Evolutionary conservation across 2,888 invertebrate species (phyloP), one percentile per base, ranked within the genome.

Genomic region (Eupsilia transversa): DNA sequence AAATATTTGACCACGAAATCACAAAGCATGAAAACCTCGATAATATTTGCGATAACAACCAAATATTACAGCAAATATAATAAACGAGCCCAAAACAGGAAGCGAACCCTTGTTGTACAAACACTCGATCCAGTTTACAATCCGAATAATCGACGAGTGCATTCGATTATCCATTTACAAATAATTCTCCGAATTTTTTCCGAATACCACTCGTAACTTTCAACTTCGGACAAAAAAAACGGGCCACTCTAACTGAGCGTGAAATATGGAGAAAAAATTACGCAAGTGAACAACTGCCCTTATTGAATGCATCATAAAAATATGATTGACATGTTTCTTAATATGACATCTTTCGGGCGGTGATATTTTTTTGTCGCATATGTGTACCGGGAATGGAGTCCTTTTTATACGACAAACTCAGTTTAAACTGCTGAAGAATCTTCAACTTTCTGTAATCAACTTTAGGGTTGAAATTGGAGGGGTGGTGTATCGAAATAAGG

Each of bases 271-370:
- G 89, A 93, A 94, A 94, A 94, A 90, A 92, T 92, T 94, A 91
- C 95, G 94, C 95, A 95, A 96, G 94, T 94, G 95, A 95, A 95
- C 95, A 95, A 94, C 93, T 86, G 91, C 64, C 89, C 91, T 83
- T 92, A 93, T 94, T 94, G 91, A 95, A 94, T 94, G 91, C 94
- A 92, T 95, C 95, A 96, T 96, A 96, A 95, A 96, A 96, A 95
- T 96, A 96, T 96, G 96, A 96, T 96, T 96, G 96, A 96, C 96
- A 95, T 95, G 94, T 96, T 96, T 94, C 94, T 95, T 96, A 96
- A 96, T 96, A 96, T 96, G 96, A 96, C 96, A 96, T 96, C 94
- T 95, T 94, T 94, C 94, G 90, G 90, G 93, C 96, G 94, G 95
- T 96, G 96, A 96, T 96, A 95, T 96, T 96, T 96, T 96, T 96